Base-by-base conservation (phyloP, 2,888 invertebrate genomes). In the Oithona nana region DNA sequence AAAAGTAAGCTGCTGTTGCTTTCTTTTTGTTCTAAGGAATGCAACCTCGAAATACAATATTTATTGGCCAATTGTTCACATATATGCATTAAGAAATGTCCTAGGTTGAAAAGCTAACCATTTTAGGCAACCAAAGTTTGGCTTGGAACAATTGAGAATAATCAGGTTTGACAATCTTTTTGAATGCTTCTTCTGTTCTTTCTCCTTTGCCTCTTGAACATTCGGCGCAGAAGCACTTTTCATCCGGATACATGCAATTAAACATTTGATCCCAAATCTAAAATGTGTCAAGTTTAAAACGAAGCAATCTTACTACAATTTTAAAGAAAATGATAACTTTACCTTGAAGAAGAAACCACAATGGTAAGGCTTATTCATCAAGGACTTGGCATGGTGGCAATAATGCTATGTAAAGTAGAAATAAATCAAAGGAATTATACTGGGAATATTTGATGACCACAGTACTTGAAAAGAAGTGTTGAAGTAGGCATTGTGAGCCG, bases 361-460 rank as follows among this genome's bases (percentile, higher is more conserved):
- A 59, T 59, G 59, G 59, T 48, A 59, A 28, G 59, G 59, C 22
- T 30, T 59, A 16, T 59, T 59, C 59, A 59, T 59, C 8, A 28
- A n/a, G 28, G 31, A 31, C 59, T 22, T 20, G 26, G 59, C 59
- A 26, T 59, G 59, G 26, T 59, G 59, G 24, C 31, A 30, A 49
- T 59, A 59, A 49, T 59, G 59, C 39, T 39, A 16, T n/a, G n/a
- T n/a, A 39, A 39, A 39, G 39, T 39, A 39, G 39, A 39, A 39
- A 6, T 39, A 16, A 39, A 39, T 11, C 39, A 39, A 16, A 16
- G 39, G 39, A 6, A 39, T n/a, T n/a, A n/a, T n/a, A n/a, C n/a
- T n/a, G n/a, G n/a, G n/a, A n/a, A n/a, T n/a, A n/a, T n/a, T 39
- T 39, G 39, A 39, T 11, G 39, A 39, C 6, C 6, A 39, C 6